Base-by-base conservation (phyloP, 92 coral and sea anemone species). In the Desmophyllum pertusum region DNA sequence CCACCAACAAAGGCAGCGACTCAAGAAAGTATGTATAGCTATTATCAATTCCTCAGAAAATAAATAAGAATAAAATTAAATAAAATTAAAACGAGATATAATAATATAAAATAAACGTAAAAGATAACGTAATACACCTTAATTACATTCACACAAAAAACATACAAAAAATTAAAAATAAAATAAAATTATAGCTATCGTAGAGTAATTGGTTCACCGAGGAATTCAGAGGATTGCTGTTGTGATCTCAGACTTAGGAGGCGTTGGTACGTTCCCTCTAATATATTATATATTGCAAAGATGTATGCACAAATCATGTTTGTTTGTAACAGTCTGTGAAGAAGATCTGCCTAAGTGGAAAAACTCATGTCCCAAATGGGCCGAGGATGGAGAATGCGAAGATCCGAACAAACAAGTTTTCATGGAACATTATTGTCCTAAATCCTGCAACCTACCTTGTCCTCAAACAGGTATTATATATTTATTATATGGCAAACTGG, bases 271-370 rank as follows among this genome's bases (percentile, higher is more conserved):
- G 14, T 8, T 45, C 14, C 51, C 14, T 45, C 11, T 8, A 15
- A 45, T 48, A 48, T 48, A 48, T 48, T 3, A 3, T 50, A 50
- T 50, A 18, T 19, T 53, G 14, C 29, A 6, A 53, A 19, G 61
- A 19, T 51, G 5, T 53, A 19, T 53, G 29, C 61, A 21, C 19
- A 53, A 23, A 5, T 0, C 51, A 21, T 23, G 23, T 71, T 51
- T 52, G 17, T 2, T 52, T 78, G 35, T 1, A 25, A 62, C 74
- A 79, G 83, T 65, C 31, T 79, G 83, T 33, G 75, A 79, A 31
- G 23, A 19, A 10, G 83, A 79, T 65, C 40, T 64, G n/a, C 84
- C 76, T 6, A 80, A 80, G 46, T 80, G 76, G 75, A 50, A 35
- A 0, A 1, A 21, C 35, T 0, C 1, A 1, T 80, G 84, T 46